These are phyloP conservation scores for Phycodurus eques DNA, from an alignment of 2,113 vertebrate species.

Conservation along the genomic window DNA sequence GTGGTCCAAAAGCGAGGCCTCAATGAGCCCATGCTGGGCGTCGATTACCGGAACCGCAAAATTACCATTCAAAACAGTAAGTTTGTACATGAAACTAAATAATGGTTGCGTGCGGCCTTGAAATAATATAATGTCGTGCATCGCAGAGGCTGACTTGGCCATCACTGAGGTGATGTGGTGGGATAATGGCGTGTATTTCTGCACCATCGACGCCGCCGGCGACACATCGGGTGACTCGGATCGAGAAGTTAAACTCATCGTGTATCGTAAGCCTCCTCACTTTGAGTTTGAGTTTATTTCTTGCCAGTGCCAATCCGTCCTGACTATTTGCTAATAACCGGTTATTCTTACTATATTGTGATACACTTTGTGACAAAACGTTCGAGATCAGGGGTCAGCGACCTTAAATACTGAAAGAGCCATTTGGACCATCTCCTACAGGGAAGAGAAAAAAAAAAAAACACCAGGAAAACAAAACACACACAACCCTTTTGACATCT, in stretches of 20 bases:
- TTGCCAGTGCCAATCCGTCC: too few species aligned
- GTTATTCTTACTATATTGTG: too few species aligned
- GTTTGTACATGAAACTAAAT: conserved; percentile 38
- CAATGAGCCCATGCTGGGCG: conserved; percentile 81
- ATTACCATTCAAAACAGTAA: conserved; percentile 93
- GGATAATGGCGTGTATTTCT: conserved; percentile 94
- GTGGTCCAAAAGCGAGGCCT: conserved; percentile 86
- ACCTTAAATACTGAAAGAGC: too few species aligned
- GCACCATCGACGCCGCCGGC: conserved; percentile 84
- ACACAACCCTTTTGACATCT: too few species aligned
- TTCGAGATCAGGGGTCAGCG: too few species aligned
- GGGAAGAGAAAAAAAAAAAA: too few species aligned
- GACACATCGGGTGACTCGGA: conserved; percentile 88
- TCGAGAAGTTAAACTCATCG: conserved; percentile 87
- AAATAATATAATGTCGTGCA: neutral
- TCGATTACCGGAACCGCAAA: conserved; percentile 86
- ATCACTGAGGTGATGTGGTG: conserved; percentile 98
- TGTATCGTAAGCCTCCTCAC: conserved; percentile 80
- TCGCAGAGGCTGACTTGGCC: conserved; percentile 86
- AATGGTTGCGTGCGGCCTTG: neutral
- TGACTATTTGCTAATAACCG: too few species aligned
- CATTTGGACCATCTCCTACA: too few species aligned
- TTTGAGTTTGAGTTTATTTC: neutral
- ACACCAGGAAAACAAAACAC: too few species aligned
- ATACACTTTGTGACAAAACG: too few species aligned